Evolutionary conservation across 2,113 vertebrate species (phyloP), one percentile per base, ranked within the genome.

Genomic region (Nerophis ophidion): DNA sequence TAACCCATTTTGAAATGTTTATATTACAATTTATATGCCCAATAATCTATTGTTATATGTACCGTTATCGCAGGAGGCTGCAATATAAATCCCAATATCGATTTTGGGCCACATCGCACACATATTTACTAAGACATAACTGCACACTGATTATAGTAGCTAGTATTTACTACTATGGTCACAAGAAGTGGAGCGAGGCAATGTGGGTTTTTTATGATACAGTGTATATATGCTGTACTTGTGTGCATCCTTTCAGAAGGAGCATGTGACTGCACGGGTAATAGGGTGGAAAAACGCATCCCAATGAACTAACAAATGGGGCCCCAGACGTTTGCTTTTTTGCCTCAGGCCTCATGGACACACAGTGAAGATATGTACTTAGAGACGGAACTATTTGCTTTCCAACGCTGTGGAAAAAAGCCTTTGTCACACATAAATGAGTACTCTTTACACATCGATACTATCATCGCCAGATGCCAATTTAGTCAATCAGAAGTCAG

Each of bases 301-400:
- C 69, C 78, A 80, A 77, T 67, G 61, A 84, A 84, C 81, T 72
- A 38, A 71, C 71, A 83, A 85, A 85, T 85, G 74, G 75, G 35
- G 40, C 48, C 60, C 36, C 2, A 15, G 71, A 75, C 81, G 78
- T 78, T 82, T 79, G 82, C 38, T 14, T 55, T 63, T 74, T 64
- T 68, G 69, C 56, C 58, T n/a, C 44, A 11, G 67, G 66, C 60
- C 61, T 48, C 45, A 75, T 42, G 66, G 60, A 57, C 48, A 70
- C 54, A 53, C 48, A 35, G 48, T 44, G 52, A 70, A 45, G 54
- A 71, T 56, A 78, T 76, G 74, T 71, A 61, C 26, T n/a, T 40
- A 12, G 16, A 14, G 19, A 55, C 53, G 54, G 38, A 33, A 74
- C 17, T 63, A 57, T 64, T 53, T 35, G 64, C 65, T 60, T 71